phyloP scores from a whole-genome alignment of 2,888 invertebrate species.

The Morpho helenor region DNA sequence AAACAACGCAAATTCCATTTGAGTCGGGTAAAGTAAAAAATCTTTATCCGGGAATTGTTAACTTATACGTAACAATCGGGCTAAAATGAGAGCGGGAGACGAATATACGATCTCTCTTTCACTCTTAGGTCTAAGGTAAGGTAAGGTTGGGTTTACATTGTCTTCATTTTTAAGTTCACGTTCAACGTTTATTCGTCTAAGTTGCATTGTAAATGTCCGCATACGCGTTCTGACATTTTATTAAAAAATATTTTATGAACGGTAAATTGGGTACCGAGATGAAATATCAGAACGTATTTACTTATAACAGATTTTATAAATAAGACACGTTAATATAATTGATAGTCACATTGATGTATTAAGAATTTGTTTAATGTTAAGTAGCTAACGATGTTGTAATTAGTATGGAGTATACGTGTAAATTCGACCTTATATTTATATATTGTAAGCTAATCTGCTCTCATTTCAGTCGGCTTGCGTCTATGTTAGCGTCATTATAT shows the following conservation, averaged over 20 bases:
- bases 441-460: constrained; percentile 35
- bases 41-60: constrained; percentile 30
- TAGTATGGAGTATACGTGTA: constrained; percentile 18
- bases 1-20: constrained; percentile 6
- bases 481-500: constrained; percentile 54
- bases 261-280: constrained; percentile 5
- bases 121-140: constrained; percentile 27
- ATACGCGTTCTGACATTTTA: constrained; percentile 10
- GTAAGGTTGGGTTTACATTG: constrained; percentile 31
- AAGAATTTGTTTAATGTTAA: constrained; percentile 10
- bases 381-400: constrained; percentile 12
- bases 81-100: constrained; percentile 39
- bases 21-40: constrained; percentile 4
- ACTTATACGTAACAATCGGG: constrained; percentile 31
- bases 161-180: constrained; percentile 8
- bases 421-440: constrained; percentile 27
- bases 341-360: constrained; percentile 14
- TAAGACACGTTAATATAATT: constrained; percentile 10
- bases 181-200: constrained; percentile 7
- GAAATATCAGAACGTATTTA: constrained; percentile 13
- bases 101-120: constrained; percentile 38
- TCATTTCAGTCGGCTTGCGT: constrained; percentile 59
- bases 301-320: constrained; percentile 7
- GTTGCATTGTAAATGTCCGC: constrained; percentile 12
- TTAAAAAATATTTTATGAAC: constrained; percentile 13